Percentiles rank a stretch among this genome's conserved stretches.
These are phyloP conservation scores for Philonicus albiceps DNA, from an alignment of 2,888 invertebrate species.

Conservation along the genomic window DNA sequence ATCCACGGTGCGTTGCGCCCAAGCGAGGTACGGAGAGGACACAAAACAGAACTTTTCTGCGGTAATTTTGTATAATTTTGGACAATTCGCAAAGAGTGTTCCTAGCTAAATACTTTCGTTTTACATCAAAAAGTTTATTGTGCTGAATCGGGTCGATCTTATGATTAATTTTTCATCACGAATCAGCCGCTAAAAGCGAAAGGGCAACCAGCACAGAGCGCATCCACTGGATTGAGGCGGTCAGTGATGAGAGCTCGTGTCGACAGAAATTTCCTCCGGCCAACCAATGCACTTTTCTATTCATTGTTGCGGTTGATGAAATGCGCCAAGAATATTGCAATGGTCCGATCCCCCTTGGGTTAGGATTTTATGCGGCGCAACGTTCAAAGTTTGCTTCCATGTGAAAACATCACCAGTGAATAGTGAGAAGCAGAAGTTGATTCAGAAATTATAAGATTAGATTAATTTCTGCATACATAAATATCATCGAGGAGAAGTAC, in stretches of 20 bases:
- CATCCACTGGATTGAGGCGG: not conserved
- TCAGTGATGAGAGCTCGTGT: not conserved
- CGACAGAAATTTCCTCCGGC: not conserved
- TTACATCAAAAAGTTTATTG: not conserved
- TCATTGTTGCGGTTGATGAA: not conserved
- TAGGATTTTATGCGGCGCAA: not conserved
- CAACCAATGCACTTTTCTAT: not conserved
- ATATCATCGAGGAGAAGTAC: not conserved
- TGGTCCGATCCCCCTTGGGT: not conserved
- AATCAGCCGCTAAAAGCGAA: conserved; percentile 6
- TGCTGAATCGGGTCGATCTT: not conserved
- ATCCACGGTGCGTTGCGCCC: not conserved
- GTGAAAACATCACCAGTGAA: too few species aligned
- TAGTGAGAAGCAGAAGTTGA: not conserved
- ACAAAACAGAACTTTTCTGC: not conserved
- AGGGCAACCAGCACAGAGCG: conserved; percentile 2
- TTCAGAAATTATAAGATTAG: not conserved
- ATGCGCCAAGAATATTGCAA: not conserved
- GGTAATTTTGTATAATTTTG: not conserved
- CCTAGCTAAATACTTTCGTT: not conserved
- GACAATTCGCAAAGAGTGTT: not conserved
- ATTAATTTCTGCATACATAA: not conserved
- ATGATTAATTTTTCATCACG: conserved; percentile 16
- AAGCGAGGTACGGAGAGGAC: not conserved
- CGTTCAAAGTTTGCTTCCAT: too few species aligned